A percentile compares a stretch with the other conserved stretches of the same genome.
phyloP scores from a whole-genome alignment of 2,888 invertebrate species.

The Trachelus tabidus region DNA sequence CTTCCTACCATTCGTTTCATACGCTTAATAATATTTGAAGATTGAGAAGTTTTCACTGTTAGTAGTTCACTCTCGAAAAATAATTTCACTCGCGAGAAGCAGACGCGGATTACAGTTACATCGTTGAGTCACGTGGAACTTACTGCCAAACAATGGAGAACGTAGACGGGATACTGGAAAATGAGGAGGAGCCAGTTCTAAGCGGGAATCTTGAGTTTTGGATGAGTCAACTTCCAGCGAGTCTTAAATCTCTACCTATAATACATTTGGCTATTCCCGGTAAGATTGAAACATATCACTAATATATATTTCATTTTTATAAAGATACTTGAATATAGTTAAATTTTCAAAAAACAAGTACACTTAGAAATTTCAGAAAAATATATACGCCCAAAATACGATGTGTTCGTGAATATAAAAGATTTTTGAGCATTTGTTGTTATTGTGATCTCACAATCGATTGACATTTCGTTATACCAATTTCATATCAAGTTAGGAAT shows the following conservation, averaged over 20 bases:
- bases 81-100: neutral
- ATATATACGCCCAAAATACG: neutral
- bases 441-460: too few species aligned
- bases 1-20: neutral
- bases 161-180: neutral
- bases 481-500: too few species aligned
- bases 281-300: constrained; percentile 56
- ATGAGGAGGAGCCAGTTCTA: constrained; percentile 25
- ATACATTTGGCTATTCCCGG: constrained; percentile 83
- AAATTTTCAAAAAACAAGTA: constrained; percentile 20
- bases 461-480: too few species aligned
- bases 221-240: constrained; percentile 76
- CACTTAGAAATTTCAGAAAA: constrained; percentile 3
- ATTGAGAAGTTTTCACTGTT: neutral
- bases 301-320: neutral
- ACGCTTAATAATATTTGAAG: neutral
- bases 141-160: constrained; percentile 6
- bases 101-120: neutral
- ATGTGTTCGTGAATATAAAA: neutral
- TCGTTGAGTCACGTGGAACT: neutral
- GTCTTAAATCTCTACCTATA: constrained; percentile 72
- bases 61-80: neutral
- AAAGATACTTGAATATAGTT: neutral
- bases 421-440: too few species aligned
- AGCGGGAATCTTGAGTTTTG: constrained; percentile 72